phyloP scores from a whole-genome alignment of 2,797 vertebrate species.

The Tokudaia muenninki region DNA sequence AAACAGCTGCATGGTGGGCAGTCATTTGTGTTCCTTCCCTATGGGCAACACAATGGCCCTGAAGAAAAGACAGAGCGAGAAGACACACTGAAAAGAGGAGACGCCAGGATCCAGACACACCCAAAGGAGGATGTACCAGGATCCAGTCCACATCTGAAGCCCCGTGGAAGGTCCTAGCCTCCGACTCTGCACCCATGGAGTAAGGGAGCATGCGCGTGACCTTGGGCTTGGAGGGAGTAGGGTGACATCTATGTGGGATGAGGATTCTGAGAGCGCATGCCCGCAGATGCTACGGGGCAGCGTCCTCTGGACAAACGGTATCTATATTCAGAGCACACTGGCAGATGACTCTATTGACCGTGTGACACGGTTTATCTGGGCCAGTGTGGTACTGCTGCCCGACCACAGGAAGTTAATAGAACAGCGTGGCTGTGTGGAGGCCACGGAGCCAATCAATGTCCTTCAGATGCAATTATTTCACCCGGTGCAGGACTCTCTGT shows the following conservation, averaged over 20 bases:
- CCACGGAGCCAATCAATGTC: not conserved
- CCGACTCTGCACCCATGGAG: no score
- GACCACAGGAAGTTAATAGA: not conserved
- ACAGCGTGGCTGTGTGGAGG: not conserved
- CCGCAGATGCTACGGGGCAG: not conserved
- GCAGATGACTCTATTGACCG: not conserved
- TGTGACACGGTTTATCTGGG: not conserved
- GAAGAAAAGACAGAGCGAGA: fast-evolving
- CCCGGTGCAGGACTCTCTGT: not conserved
- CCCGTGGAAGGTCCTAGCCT: no score
- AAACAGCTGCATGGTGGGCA: not conserved
- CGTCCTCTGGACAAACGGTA: not conserved
- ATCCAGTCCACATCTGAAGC: not conserved
- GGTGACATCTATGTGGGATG: not conserved
- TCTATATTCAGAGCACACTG: not conserved
- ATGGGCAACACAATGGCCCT: not conserved
- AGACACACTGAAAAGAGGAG: no score
- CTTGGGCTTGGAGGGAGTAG: fast-evolving
- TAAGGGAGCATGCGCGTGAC: not conserved
- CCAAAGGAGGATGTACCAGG: no score
- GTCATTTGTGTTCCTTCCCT: not conserved
- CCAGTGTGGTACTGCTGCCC: not conserved
- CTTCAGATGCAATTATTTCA: not conserved
- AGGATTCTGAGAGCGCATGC: not conserved
- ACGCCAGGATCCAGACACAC: not conserved